phyloP scores from a whole-genome alignment of 2,888 invertebrate genomes.

The Drosophila merina region DNA sequence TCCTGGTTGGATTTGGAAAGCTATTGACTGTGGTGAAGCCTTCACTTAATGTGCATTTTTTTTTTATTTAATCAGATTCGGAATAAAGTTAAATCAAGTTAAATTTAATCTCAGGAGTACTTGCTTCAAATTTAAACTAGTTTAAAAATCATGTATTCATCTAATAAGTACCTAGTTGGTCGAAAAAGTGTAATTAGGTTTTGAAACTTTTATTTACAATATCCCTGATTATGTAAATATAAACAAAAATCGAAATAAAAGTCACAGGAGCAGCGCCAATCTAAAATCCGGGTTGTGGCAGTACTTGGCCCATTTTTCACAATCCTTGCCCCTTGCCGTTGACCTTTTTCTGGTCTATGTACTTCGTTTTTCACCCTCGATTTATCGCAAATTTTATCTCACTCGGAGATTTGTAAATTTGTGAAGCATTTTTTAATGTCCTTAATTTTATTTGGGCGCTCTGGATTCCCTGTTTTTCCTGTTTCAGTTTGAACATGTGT shows the following conservation, averaged over 20 bases:
- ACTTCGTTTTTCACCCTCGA: conserved; percentile 8
- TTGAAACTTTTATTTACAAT: background rate
- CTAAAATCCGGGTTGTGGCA: conserved; percentile 29
- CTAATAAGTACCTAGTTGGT: background rate
- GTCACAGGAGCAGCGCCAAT: conserved; percentile 42
- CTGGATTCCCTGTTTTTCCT: background rate
- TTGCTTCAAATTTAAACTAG: too few species aligned
- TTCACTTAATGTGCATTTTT: background rate
- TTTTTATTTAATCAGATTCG: background rate
- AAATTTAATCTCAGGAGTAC: background rate
- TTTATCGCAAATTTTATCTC: conserved; percentile 34
- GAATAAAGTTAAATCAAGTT: background rate
- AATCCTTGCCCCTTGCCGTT: conserved; percentile 44
- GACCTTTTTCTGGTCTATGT: conserved; percentile 61
- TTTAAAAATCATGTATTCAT: background rate
- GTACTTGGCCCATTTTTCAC: conserved; percentile 66
- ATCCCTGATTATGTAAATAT: background rate
- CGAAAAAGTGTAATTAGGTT: background rate
- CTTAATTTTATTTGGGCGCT: conserved; percentile 64
- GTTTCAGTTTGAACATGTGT: conserved; percentile 56
- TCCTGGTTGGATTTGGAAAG: conserved; percentile 12
- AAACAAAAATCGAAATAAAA: background rate
- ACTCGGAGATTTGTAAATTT: conserved; percentile 75
- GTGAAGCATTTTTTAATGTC: conserved; percentile 79
- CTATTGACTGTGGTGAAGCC: conserved; percentile 1